Base-by-base conservation (phyloP, 2,113 vertebrate species). In the Gambusia affinis region DNA sequence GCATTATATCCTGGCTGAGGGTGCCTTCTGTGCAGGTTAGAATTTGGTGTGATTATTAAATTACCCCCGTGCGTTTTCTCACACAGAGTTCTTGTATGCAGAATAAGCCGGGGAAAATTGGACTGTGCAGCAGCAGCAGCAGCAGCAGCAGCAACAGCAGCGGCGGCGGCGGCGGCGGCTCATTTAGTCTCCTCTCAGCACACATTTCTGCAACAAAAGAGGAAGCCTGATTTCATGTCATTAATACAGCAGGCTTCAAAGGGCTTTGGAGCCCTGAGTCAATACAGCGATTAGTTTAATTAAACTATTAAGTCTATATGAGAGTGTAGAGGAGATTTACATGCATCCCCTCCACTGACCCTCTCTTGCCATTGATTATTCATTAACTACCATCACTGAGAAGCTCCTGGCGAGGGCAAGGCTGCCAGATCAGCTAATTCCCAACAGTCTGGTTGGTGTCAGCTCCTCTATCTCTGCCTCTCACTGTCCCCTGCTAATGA, bases 211-310 rank as follows among this genome's bases (percentile, higher is more conserved):
- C 72, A 83, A 89, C 85, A 89, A 87, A 85, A 83, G 73, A 61
- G 37, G 61, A 84, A 74, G 83, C 67, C 64, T 62, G 85, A 88
- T 89, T 87, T 79, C 15, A 61, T 78, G 83, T 88, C 89, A 86
- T 88, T 92, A 92, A 88, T 85, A 88, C 82, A 12, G 82, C 22
- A 60, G 73, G 69, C 90, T 92, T 92, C 87, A 91, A 91, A 92
- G 85, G 69, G 82, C 86, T 89, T 80, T 71, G 78, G 83, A 86
- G 79, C 73, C 71, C 51, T 15, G 54, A 89, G 84, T 93, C 80
- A 90, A 86, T 87, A 78, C 82, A 75, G 86, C 69, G 86, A 93
- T 91, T 91, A 89, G 87, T 93, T 93, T 91, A 90, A 94, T 94
- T 92, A 91, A 93, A 92, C 84, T 79, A 91, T 57, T 81, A 78